phyloP scores from a whole-genome alignment of 1,140 invertebrate species.

The Pollicipes pollicipes region DNA sequence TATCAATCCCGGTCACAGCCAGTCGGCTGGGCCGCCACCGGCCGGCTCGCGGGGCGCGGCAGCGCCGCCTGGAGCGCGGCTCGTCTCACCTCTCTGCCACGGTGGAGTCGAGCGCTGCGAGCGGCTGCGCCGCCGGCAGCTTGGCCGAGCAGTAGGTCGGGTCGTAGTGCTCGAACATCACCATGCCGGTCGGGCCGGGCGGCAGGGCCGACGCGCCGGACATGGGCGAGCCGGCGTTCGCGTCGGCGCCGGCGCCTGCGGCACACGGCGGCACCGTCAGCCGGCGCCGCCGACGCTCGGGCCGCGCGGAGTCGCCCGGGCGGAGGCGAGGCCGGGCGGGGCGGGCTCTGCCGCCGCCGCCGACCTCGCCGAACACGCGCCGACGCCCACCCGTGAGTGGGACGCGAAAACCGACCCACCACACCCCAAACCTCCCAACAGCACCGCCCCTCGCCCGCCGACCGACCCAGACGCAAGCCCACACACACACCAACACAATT shows the following conservation, averaged over 20 bases:
- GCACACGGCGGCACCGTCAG: too few species aligned
- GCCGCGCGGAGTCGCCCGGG: too few species aligned
- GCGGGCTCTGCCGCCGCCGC: constrained; percentile 10
- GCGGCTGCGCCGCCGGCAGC: constrained; percentile 49
- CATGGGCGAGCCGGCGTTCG: not conserved
- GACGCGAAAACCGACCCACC: constrained; percentile 7
- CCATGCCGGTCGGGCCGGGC: constrained; percentile 11
- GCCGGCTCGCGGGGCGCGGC: too few species aligned
- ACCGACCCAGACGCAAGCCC: too few species aligned
- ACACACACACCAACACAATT: too few species aligned
- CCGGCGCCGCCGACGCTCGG: too few species aligned
- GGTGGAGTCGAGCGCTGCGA: constrained; percentile 50
- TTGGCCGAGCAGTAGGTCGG: constrained; percentile 41
- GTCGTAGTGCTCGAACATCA: constrained; percentile 25
- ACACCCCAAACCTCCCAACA: too few species aligned
- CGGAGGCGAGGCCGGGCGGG: too few species aligned
- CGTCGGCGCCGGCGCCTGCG: not conserved
- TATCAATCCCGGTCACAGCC: too few species aligned
- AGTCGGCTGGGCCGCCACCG: too few species aligned
- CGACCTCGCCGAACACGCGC: constrained; percentile 5
- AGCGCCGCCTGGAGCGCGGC: too few species aligned
- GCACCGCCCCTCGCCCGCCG: too few species aligned
- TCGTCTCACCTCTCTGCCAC: constrained; percentile 40
- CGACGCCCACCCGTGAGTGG: constrained; percentile 10
- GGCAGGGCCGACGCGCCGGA: constrained; percentile 4